Base-by-base conservation (phyloP, 92 coral and sea anemone species). In the Hydrozoanthus gracilis region DNA sequence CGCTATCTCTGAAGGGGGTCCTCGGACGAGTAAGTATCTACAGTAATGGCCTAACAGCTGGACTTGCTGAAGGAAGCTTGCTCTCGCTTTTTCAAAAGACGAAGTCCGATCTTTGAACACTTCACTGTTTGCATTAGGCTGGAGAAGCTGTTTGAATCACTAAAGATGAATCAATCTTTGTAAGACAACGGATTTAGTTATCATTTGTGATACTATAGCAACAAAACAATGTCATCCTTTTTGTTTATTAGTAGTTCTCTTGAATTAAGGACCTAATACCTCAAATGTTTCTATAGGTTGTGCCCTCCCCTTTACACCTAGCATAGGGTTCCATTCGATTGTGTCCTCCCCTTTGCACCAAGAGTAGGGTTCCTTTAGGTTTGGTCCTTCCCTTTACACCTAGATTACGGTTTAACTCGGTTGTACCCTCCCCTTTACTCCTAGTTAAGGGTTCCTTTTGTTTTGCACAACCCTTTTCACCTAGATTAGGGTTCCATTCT, bases 1-100 rank as follows among this genome's bases (percentile, higher is more conserved):
- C 76, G 76, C 18, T 9, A 64, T 78, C n/a, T 10, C 89, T 47
- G n/a, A 84, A 64, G 39, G 79, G 44, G 88, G 73, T 2, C 78
- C 84, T 14, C 54, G 89, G 44, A 58, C 17, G 18, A 75, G 82
- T 75, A 78, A 80, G 86, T 66, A 82, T 7, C 27, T n/a, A 68
- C 11, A 2, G 39, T 27, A 27, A 27, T 27, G 39, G 39, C 39
- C 39, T 27, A 27, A 2, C 39, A 27, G 39, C 39, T 27, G 39
- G 39, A 27, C 39, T 27, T 27, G 39, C 39, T 27, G 39, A 27
- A 27, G 39, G 2, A 27, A 27, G 39, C 39, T 27, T 27, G 39
- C 39, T 27, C 39, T 27, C 39, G 39, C 39, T 27, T 27, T 27
- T 27, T 27, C 1, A 27, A 54, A 2, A 54, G 60, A 54, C 60